Base-by-base conservation (phyloP, 2,113 vertebrate species). In the Pelecanus crispus region DNA sequence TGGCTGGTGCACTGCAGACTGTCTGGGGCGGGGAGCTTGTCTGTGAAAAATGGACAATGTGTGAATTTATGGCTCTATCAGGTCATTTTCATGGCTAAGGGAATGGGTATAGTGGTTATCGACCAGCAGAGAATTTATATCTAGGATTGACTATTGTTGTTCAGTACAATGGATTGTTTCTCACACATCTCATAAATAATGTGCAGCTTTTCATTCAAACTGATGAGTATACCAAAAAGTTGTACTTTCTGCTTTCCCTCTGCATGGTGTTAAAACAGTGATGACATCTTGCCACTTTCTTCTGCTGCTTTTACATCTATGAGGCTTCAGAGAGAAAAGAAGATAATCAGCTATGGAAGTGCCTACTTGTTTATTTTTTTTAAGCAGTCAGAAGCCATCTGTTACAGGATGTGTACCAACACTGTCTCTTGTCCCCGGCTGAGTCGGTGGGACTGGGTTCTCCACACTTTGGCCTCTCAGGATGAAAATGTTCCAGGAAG, bases 31-130 rank as follows among this genome's bases (percentile, higher is more conserved):
- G 47, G 89, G 18, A 94, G 25, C 7, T 92, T 87, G 74, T 34
- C 45, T 61, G 55, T 96, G 80, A 97, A 95, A 97, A 97, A 96
- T 92, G 94, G 92, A 94, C 59, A 92, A 18, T 32, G 3, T 88
- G 82, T 92, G 83, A 95, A 95, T 96, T 97, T 96, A 97, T 95
- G 78, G 72, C 91, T 62, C 96, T 94, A 86, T 96, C 95, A 92
- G 34, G 68, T 92, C 86, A 88, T 81, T 95, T 68, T 95, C 70
- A 75, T 78, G 90, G 80, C 87, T 96, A 92, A 95, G 45, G 80
- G 86, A 95, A 91, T 90, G 45, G 28, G 63, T 94, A 77, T 77
- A 94, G 93, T 93, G 77, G 80, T 94, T 97, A 97, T 95, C 92
- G 95, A 97, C 89, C 81, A 92, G 81, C 8, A 28, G 36, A 96